A percentile compares a stretch with the other conserved stretches of the same genome.
phyloP scores from a whole-genome alignment of 2,888 invertebrate species.

The Trichogramma evanescens region DNA sequence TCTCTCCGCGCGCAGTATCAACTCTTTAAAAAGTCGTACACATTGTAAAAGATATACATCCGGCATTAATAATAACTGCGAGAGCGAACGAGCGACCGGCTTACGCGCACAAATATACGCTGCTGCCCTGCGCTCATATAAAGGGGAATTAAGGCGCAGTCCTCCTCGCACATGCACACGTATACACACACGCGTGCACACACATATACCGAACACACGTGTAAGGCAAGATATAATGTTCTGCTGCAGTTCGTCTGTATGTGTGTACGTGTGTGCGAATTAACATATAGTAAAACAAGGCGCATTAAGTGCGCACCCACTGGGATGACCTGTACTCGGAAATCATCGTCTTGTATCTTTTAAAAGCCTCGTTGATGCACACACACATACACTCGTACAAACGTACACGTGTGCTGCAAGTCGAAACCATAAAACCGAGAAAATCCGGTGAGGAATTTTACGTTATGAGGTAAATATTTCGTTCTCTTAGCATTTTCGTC shows the following conservation, averaged over 20 bases:
- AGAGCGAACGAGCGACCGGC: too few species aligned
- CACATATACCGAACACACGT: too few species aligned
- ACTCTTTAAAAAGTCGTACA: constrained; percentile 6
- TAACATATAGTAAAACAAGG: constrained; percentile 17
- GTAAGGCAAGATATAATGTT: too few species aligned
- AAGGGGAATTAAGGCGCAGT: background rate
- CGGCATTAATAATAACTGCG: constrained; percentile 10
- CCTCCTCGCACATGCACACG: too few species aligned
- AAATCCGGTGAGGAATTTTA: background rate
- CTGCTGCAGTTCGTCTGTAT: too few species aligned
- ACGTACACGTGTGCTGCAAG: too few species aligned
- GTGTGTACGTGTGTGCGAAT: background rate
- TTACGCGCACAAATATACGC: too few species aligned
- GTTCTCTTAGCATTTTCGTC: too few species aligned
- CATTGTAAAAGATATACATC: constrained; percentile 13
- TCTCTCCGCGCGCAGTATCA: background rate
- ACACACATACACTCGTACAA: too few species aligned
- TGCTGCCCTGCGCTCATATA: background rate
- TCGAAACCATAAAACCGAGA: constrained; percentile 7
- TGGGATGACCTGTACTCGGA: background rate
- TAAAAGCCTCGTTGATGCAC: constrained; percentile 14
- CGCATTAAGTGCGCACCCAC: constrained; percentile 1
- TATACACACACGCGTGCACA: too few species aligned
- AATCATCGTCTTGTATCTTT: background rate
- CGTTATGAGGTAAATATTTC: too few species aligned